Percentiles rank a stretch among this genome's conserved stretches.
Evolutionary conservation across 2,797 vertebrate species (phyloP).

Genomic region (Synanceia verrucosa): DNA sequence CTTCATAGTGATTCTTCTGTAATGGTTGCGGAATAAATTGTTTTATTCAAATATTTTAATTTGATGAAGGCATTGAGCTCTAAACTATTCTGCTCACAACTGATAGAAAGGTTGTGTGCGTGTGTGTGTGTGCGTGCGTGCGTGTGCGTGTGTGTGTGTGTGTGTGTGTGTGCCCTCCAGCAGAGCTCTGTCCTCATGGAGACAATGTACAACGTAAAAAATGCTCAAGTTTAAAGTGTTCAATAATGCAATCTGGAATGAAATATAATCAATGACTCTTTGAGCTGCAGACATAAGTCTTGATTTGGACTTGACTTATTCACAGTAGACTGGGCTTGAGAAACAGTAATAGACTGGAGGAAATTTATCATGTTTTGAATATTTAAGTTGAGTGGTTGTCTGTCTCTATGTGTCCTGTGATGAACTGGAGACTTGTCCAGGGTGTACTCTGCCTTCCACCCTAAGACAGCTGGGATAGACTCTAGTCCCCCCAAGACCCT

Average conservation of each 20-base stretch:
- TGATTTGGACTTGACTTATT: slow-evolving; percentile 3
- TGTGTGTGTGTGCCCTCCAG: background rate
- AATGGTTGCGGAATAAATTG: slow-evolving; percentile 9
- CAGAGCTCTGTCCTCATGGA: background rate
- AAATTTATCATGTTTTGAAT: background rate
- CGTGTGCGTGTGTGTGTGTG: background rate
- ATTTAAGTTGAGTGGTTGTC: too few species aligned
- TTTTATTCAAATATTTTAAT: slow-evolving; percentile 25
- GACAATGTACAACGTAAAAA: slow-evolving; percentile 6
- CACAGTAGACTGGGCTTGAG: background rate
- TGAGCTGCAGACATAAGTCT: slow-evolving; percentile 1
- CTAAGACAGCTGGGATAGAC: too few species aligned
- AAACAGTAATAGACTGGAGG: background rate
- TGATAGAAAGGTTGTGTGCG: background rate
- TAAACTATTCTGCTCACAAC: background rate
- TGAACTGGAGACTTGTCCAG: too few species aligned
- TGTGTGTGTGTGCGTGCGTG: background rate
- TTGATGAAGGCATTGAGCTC: slow-evolving; percentile 5
- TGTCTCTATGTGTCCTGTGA: too few species aligned
- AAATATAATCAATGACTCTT: slow-evolving; percentile 30
- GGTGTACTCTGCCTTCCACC: too few species aligned
- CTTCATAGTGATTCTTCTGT: slow-evolving; percentile 6
- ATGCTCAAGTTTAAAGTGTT: slow-evolving; percentile 25
- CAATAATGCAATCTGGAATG: slow-evolving; percentile 23
- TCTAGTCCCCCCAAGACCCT: too few species aligned